Percentiles rank a stretch among this genome's conserved stretches.
Evolutionary conservation across 2,797 vertebrate species (phyloP).

Genomic region (Gallinago nigripennis): DNA sequence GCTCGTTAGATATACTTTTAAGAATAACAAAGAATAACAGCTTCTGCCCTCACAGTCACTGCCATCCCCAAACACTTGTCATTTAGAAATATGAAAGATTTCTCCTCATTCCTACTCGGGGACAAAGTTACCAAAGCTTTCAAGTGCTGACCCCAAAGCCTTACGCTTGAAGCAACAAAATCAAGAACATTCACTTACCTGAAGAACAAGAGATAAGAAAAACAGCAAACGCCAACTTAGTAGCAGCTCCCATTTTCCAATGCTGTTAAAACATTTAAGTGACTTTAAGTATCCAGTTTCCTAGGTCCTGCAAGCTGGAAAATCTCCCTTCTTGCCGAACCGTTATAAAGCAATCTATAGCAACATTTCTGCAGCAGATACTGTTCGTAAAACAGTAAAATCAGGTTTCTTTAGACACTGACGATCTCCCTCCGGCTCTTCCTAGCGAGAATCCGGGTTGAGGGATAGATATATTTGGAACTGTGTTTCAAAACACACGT

Average conservation of each 20-base stretch:
- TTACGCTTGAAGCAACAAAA: background rate
- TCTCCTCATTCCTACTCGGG: background rate
- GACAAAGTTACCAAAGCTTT: background rate
- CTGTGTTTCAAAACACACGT: constrained; percentile 64
- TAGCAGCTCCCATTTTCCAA: constrained; percentile 96
- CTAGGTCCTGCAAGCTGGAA: constrained; percentile 72
- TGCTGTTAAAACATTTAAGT: constrained; percentile 65
- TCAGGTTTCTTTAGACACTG: constrained; percentile 3
- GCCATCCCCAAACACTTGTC: background rate
- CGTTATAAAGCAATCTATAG: constrained; percentile 69
- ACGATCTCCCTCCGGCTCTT: background rate
- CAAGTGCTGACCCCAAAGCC: background rate
- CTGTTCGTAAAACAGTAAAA: constrained; percentile 54
- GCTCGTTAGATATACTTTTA: background rate
- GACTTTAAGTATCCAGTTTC: constrained; percentile 73
- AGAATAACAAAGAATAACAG: background rate
- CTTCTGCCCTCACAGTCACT: background rate
- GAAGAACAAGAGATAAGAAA: constrained; percentile 98
- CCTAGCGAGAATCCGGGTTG: background rate
- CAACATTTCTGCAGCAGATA: constrained; percentile 39
- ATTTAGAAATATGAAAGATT: rapidly evolving
- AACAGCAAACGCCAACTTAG: constrained; percentile 95
- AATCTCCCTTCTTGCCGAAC: constrained; percentile 71
- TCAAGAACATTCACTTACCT: constrained; percentile 83
- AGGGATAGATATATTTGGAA: constrained; percentile 56